phyloP scores from a whole-genome alignment of 2,113 vertebrate species.

The Notothenia coriiceps region DNA sequence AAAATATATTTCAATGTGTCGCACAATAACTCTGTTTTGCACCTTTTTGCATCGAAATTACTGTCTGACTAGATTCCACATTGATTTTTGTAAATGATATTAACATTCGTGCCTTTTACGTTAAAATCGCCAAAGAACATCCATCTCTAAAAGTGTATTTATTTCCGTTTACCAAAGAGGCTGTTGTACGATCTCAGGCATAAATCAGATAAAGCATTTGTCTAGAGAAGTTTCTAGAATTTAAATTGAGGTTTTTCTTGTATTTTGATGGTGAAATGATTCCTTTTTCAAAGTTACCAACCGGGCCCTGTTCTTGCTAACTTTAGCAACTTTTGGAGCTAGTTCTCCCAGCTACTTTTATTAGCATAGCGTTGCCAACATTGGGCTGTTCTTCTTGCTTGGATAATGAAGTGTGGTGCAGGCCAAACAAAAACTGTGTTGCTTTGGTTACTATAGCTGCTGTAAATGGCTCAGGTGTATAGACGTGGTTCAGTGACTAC shows the following conservation, averaged over 20 bases:
- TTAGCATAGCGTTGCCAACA: too few species aligned
- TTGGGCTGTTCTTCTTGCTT: too few species aligned
- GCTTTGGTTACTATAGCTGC: too few species aligned
- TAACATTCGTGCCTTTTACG: slow-evolving; percentile 54
- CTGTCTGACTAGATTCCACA: slow-evolving; percentile 8
- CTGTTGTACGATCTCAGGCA: slow-evolving; percentile 11
- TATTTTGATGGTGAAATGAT: slow-evolving; percentile 22
- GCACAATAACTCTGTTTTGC: slow-evolving; percentile 40
- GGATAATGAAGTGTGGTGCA: too few species aligned
- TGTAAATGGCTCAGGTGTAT: too few species aligned
- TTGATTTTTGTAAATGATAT: neutral
- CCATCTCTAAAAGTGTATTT: neutral
- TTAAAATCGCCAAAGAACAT: slow-evolving; percentile 1
- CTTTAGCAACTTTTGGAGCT: too few species aligned
- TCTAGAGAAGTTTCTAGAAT: neutral
- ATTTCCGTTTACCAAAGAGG: slow-evolving; percentile 46
- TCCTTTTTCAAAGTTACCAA: neutral
- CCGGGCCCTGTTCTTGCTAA: too few species aligned
- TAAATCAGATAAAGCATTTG: neutral
- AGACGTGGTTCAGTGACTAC: neutral
- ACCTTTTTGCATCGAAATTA: slow-evolving; percentile 27
- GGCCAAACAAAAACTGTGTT: too few species aligned
- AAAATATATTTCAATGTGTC: neutral
- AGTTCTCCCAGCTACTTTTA: too few species aligned
- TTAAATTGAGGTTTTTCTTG: neutral